These are phyloP conservation scores for Pelosia muscerda DNA, from an alignment of 2,888 invertebrate species.

Conservation along the genomic window DNA sequence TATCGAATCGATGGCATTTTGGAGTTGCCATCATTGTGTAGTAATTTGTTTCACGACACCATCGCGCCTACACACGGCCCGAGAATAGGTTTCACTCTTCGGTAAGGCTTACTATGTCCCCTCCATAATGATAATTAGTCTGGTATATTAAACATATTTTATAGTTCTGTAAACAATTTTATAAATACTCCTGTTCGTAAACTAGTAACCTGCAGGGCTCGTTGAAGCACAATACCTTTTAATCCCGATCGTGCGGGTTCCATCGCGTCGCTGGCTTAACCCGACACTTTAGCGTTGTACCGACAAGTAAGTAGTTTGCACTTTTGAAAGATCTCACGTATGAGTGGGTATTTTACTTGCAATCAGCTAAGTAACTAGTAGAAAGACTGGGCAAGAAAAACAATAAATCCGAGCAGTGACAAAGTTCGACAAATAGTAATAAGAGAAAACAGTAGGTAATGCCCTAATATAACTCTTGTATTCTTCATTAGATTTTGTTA, in stretches of 20 bases:
- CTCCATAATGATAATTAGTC: no score
- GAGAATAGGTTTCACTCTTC: no score
- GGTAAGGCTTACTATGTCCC: no score
- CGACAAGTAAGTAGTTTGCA: background rate
- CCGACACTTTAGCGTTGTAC: background rate
- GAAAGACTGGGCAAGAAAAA: no score
- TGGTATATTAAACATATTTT: background rate
- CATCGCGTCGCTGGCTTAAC: background rate
- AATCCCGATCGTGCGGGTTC: slow-evolving; percentile 1
- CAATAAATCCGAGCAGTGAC: no score
- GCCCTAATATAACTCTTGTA: background rate
- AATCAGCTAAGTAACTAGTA: background rate
- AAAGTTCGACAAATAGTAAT: no score
- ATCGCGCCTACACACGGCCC: no score
- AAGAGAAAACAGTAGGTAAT: background rate
- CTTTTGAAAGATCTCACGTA: background rate
- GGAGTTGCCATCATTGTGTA: no score
- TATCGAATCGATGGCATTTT: no score
- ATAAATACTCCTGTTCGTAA: background rate
- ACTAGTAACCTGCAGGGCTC: background rate
- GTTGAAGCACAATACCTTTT: background rate
- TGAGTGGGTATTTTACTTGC: background rate
- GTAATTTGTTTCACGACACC: no score
- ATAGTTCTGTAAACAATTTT: background rate
- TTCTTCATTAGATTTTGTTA: no score